Base-by-base conservation (phyloP, 2,888 invertebrate species). In the Lithophane leautieri region DNA sequence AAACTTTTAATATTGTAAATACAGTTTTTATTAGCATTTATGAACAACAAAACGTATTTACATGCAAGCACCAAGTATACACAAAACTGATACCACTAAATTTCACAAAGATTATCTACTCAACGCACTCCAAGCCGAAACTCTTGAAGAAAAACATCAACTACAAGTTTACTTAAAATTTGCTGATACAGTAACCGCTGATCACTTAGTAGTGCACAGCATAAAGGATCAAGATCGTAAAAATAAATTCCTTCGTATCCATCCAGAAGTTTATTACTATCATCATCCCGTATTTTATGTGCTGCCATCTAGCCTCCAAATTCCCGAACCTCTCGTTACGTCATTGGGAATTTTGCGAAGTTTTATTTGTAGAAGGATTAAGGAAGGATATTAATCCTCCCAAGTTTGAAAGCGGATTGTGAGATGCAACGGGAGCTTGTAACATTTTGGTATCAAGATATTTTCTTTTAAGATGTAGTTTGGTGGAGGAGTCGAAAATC, bases 341-440 rank as follows among this genome's bases (percentile, higher is more conserved):
- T 87, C 74, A 79, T 76, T 58, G 60, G 44, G 65, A 76, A 76
- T 81, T 83, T 82, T 63, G 70, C 74, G 61, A 88, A 86, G 78
- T 86, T 88, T 82, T 84, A 80, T 78, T 82, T 88, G 82, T 87
- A 76, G 68, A 80, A 73, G 74, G 76, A 82, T 86, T 81, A 78
- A 73, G 74, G 68, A 78, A 71, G 62, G 78, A 77, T 82, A 80
- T 80, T 87, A 87, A 83, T 81, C 70, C 76, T 47, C 1, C 50
- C 56, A 79, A 81, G 83, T 83, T 85, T 79, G 74, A 78, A 82
- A 86, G 78, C 67, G 73, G 82, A 84, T 79, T 73, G 60, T 68
- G 54, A 67, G 50, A 76, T 86, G 80, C 86, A 86, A 65, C 69
- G 71, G 50, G 62, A 58, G 72, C 67, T 76, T 68, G 34, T 52